Conservation (phyloP, 2,113 vertebrate species). For the Mesembrinibis cayennensis region DNA sequence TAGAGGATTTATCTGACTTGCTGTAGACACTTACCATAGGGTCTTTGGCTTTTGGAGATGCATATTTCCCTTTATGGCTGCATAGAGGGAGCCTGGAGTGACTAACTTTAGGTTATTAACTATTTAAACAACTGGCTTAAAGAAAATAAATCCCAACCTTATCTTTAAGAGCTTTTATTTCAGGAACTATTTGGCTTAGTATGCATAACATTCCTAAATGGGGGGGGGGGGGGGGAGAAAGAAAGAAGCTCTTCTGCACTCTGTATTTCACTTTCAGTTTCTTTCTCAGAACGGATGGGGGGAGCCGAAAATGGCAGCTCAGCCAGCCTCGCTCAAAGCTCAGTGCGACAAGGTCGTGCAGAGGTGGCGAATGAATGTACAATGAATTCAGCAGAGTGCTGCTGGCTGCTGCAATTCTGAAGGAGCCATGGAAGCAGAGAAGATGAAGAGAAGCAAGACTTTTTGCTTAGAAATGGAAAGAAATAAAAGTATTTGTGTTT, state of each 20-base stretch:
- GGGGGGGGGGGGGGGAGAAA: rapidly evolving
- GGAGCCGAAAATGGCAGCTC: neutral
- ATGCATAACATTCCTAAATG: neutral
- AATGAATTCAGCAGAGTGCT: neutral
- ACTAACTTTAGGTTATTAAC: neutral
- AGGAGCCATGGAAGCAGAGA: neutral
- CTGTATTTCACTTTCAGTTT: neutral
- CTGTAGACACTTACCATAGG: neutral
- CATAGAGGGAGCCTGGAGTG: neutral
- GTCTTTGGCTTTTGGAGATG: neutral
- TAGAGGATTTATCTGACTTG: neutral
- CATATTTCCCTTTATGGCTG: neutral
- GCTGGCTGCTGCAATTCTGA: neutral
- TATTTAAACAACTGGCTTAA: slow-evolving; percentile 2
- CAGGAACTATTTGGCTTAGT: neutral
- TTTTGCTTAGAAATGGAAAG: neutral
- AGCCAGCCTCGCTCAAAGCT: neutral
- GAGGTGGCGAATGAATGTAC: neutral
- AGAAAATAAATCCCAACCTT: neutral
- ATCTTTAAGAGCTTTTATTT: neutral
- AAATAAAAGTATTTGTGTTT: neutral
- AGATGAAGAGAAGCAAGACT: neutral
- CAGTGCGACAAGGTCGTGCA: neutral
- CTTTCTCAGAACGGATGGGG: neutral
- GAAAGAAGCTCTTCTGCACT: neutral